Percentiles rank a stretch among this genome's conserved stretches.
phyloP scores from a whole-genome alignment of 1,140 invertebrate species.

The Pseudomyrmex cubaensis region DNA sequence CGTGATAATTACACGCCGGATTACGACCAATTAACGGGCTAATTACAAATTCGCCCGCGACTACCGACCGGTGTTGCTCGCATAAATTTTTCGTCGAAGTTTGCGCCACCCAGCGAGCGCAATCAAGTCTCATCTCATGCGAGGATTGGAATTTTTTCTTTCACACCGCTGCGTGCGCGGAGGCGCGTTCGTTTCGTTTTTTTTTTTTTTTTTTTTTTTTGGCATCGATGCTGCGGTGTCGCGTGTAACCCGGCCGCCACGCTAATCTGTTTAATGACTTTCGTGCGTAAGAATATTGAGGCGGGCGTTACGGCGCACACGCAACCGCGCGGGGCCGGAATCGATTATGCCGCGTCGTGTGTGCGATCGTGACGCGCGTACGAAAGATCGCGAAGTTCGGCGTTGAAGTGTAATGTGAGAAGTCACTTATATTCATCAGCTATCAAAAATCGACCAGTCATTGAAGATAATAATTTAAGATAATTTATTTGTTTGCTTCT shows the following conservation, averaged over 20 bases:
- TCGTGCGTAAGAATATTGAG: conserved; percentile 76
- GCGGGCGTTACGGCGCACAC: conserved; percentile 41
- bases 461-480: conserved; percentile 33
- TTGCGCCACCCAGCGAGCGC: conserved; percentile 68
- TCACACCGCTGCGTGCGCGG: background rate
- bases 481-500: conserved; percentile 20
- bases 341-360: background rate
- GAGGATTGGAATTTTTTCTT: conserved; percentile 74
- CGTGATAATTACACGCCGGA: conserved; percentile 81
- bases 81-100: background rate
- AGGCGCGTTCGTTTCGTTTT: background rate
- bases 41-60: conserved; percentile 80
- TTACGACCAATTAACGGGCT: conserved; percentile 83
- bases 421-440: conserved; percentile 13
- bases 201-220: conserved; percentile 4
- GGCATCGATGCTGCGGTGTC: conserved; percentile 27
- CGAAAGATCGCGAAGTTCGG: background rate
- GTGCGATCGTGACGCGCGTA: background rate
- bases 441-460: conserved; percentile 28
- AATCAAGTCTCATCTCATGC: conserved; percentile 77
- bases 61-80: conserved; percentile 28
- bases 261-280: conserved; percentile 80
- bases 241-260: conserved; percentile 75
- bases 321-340: conserved; percentile 15
- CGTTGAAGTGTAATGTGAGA: background rate